Evolutionary conservation across 2,888 invertebrate genomes (phyloP).

Genomic region (Cephonodes hylas): DNA sequence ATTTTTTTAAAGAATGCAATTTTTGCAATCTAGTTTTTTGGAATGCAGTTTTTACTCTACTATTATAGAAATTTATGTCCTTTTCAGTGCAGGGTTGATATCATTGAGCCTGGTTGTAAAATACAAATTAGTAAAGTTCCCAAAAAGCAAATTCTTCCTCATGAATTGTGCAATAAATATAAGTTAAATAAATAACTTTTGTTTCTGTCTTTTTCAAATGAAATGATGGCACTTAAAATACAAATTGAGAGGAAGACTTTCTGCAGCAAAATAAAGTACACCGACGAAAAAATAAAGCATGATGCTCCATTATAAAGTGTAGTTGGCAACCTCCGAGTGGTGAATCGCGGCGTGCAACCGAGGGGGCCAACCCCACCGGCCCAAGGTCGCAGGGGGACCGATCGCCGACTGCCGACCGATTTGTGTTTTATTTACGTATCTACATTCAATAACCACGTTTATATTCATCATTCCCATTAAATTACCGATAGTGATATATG

Average conservation of each 20-base stretch:
- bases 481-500: background rate
- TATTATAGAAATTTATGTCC: no score
- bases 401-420: constrained; percentile 20
- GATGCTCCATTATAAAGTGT: background rate
- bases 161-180: no score
- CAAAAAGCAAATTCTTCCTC: no score
- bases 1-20: background rate
- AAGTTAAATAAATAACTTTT: background rate
- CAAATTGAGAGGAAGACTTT: background rate
- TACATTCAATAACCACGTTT: background rate
- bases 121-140: no score
- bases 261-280: background rate
- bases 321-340: background rate
- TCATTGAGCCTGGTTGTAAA: no score
- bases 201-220: background rate
- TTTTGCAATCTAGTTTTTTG: background rate
- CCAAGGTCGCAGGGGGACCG: constrained; percentile 31
- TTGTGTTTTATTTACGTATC: constrained; percentile 22
- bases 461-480: background rate
- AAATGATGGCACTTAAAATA: background rate
- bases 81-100: no score
- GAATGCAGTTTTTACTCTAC: no score
- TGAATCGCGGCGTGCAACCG: constrained; percentile 12
- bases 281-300: background rate
- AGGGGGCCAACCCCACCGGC: constrained; percentile 27